phyloP scores from a whole-genome alignment of 2,888 invertebrate genomes.

The Ormyrus thymus region DNA sequence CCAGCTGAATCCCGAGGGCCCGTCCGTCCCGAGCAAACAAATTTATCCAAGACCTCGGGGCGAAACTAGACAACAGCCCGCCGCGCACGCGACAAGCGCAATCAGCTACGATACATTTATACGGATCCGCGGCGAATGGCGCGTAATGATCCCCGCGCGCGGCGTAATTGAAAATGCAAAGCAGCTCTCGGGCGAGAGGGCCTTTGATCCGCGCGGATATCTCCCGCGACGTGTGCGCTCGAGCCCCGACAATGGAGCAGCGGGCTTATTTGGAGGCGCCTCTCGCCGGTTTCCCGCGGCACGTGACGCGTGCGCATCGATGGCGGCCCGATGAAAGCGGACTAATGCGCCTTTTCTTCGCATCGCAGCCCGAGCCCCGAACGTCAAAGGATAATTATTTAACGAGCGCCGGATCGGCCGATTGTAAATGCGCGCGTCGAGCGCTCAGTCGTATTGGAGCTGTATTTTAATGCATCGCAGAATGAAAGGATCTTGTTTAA shows the following conservation, averaged over 20 bases:
- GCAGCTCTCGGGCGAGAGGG: slow-evolving; percentile 29
- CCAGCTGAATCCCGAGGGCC: too few species aligned
- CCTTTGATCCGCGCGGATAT: slow-evolving; percentile 46
- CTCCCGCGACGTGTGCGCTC: not conserved
- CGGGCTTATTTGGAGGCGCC: slow-evolving; percentile 25
- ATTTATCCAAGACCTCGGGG: too few species aligned
- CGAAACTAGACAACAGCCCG: too few species aligned
- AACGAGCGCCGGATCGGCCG: slow-evolving; percentile 70
- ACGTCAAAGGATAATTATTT: slow-evolving; percentile 71
- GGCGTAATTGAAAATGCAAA: slow-evolving; percentile 64
- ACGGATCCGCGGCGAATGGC: not conserved
- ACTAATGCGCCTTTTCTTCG: slow-evolving; percentile 47
- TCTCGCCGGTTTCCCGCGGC: not conserved
- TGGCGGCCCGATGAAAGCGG: slow-evolving; percentile 31
- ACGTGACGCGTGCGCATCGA: slow-evolving; percentile 35
- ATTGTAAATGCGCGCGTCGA: too few species aligned
- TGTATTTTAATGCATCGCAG: too few species aligned
- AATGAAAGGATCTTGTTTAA: too few species aligned
- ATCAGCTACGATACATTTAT: slow-evolving; percentile 31
- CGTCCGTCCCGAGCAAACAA: too few species aligned
- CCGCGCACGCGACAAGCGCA: not conserved
- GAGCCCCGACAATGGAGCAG: slow-evolving; percentile 12
- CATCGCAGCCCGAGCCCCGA: slow-evolving; percentile 23
- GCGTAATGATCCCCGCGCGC: slow-evolving; percentile 35
- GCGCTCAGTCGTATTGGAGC: too few species aligned